Base-by-base conservation (phyloP, 1,140 invertebrate genomes). In the Mylabris phalerata region DNA sequence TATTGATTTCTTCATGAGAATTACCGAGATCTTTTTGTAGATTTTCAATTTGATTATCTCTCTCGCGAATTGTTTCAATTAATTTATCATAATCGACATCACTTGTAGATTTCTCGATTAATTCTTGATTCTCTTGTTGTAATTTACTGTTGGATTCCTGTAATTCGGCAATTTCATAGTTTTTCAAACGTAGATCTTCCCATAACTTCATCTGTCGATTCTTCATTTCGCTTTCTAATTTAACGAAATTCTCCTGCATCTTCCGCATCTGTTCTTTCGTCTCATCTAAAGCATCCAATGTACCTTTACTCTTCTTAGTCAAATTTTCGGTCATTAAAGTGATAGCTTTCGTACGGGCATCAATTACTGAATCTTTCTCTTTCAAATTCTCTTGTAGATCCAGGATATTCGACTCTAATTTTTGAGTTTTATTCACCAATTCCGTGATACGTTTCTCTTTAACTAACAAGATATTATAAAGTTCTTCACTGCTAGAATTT, bases 291-390 rank as follows among this genome's bases (percentile, higher is more conserved):
- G 84, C 80, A 66, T 85, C 81, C 46, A 89, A 70, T 9, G 84
- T 84, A 55, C 79, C 80, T 76, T 87, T 86, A 65, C 84, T 82
- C 74, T 86, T 87, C 71, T 80, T 83, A 62, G 82, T 86, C 48
- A 89, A 75, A 72, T 84, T 86, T 61, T 86, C 87, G 4, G 86
- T 84, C 79, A 89, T 84, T 52, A 90, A 75, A n/a, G 85, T 82
- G 39, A 88, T 83, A 13, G 90, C 90, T 75, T 86, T 84, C 61
- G 88, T 92, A 73, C 90, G 82, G 9, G 90, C 85, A 73, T 89
- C 83, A 68, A 93, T 90, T 44, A 94, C 87, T 67, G 86, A 85
- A 72, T 92, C 89, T 73, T 93, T 93, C 69, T 93, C 90, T 68
- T 85, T 85, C 13, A 92, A 78, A 74, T 85, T 87, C 74, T 92